These are phyloP conservation scores for Ormyrus thymus DNA, from an alignment of 2,888 invertebrate species.

Conservation along the genomic window DNA sequence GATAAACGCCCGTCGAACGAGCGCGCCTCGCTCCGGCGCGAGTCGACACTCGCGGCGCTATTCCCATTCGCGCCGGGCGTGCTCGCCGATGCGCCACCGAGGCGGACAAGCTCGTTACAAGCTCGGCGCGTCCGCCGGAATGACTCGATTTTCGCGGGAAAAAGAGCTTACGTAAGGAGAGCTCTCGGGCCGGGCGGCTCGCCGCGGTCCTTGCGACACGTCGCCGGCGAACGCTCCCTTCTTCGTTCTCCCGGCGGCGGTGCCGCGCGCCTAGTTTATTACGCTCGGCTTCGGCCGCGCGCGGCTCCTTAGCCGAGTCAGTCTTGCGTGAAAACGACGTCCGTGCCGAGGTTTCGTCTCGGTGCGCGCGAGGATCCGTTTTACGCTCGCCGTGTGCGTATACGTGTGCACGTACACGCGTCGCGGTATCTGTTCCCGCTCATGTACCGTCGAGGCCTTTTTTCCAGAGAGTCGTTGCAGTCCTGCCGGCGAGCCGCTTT, in stretches of 20 bases:
- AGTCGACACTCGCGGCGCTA: neutral
- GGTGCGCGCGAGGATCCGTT: slow-evolving; percentile 46
- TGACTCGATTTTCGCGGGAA: slow-evolving; percentile 49
- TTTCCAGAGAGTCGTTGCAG: slow-evolving; percentile 11
- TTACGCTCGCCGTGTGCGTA: slow-evolving; percentile 40
- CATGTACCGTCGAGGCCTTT: slow-evolving; percentile 12
- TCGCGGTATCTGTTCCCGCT: slow-evolving; percentile 8
- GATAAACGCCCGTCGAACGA: no score
- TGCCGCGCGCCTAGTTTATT: slow-evolving; percentile 48
- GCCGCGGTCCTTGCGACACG: slow-evolving; percentile 39
- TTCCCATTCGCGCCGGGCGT: neutral
- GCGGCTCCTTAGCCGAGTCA: slow-evolving; percentile 40
- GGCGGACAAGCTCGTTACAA: neutral
- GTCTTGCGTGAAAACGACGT: slow-evolving; percentile 57
- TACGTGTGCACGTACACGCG: no score
- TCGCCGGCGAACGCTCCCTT: slow-evolving; percentile 25
- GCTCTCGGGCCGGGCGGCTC: neutral
- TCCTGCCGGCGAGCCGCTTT: neutral
- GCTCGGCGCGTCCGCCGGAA: neutral
- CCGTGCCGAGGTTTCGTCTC: slow-evolving; percentile 48
- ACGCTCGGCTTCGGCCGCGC: neutral
- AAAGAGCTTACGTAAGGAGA: slow-evolving; percentile 39
- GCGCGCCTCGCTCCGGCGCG: no score
- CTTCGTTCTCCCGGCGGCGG: slow-evolving; percentile 36
- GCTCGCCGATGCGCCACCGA: neutral